Evolutionary conservation across 2,113 vertebrate species (phyloP).

Genomic region (Chionodraco myersi): DNA sequence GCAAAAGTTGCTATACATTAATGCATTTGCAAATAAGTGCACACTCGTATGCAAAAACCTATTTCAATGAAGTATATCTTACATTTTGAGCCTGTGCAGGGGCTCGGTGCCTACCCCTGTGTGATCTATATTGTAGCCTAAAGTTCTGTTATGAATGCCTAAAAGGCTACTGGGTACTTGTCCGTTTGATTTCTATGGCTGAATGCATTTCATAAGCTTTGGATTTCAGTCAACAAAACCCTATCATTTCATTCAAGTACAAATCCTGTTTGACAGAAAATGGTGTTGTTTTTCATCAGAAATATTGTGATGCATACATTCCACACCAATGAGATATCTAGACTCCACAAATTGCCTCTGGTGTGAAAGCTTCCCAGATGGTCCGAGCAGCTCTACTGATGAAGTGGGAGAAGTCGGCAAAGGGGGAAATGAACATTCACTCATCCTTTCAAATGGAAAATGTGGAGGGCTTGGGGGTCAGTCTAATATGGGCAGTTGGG

Average conservation of each 20-base stretch:
- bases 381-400: constrained; percentile 37
- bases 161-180: background rate
- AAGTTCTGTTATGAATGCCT: constrained; percentile 13
- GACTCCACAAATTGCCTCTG: constrained; percentile 51
- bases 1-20: constrained; percentile 5
- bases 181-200: constrained; percentile 14
- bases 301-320: constrained; percentile 41
- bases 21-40: background rate
- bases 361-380: constrained; percentile 61
- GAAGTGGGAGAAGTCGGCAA: constrained; percentile 41
- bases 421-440: constrained; percentile 46
- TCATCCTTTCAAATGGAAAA: constrained; percentile 38
- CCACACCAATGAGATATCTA: constrained; percentile 50
- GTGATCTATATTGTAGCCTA: background rate
- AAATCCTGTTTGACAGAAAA: constrained; percentile 55
- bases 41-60: background rate
- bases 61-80: background rate
- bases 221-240: constrained; percentile 40
- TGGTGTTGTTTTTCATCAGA: constrained; percentile 44
- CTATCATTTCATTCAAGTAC: constrained; percentile 50
- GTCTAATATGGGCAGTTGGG: constrained; percentile 15
- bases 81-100: background rate
- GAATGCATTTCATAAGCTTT: constrained; percentile 6
- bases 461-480: constrained; percentile 37
- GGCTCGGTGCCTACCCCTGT: background rate